Conservation (phyloP, 1,140 invertebrate species). For the Drosophila melanica region DNA sequence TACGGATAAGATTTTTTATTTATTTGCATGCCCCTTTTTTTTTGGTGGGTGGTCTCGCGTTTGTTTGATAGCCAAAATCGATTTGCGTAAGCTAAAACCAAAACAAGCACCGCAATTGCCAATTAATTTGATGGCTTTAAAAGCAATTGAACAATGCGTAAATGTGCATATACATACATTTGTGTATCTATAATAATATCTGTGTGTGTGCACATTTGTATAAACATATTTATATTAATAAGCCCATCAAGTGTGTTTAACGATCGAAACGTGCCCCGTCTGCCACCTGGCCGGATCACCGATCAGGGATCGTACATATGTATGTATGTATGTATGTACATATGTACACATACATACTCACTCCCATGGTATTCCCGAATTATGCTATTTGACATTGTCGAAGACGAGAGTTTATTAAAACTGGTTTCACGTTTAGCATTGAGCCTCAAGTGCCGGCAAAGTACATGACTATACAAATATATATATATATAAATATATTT, state of each 20-base stretch:
- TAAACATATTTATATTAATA: slow-evolving; percentile 30
- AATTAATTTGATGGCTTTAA: slow-evolving; percentile 12
- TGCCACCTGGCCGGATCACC: slow-evolving; percentile 2
- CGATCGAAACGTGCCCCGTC: slow-evolving; percentile 20
- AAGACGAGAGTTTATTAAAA: slow-evolving; percentile 36
- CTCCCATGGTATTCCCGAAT: slow-evolving; percentile 64
- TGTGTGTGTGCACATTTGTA: background rate
- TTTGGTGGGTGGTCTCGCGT: background rate
- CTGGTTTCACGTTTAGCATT: slow-evolving; percentile 66
- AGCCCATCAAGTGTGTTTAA: slow-evolving; percentile 14
- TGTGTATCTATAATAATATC: background rate
- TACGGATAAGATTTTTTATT: background rate
- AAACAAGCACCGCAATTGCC: slow-evolving; percentile 11
- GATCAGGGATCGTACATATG: slow-evolving; percentile 4
- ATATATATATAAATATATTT: slow-evolving; percentile 14
- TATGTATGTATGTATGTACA: background rate
- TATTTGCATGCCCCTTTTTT: background rate
- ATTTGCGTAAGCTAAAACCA: slow-evolving; percentile 2
- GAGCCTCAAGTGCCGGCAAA: slow-evolving; percentile 49
- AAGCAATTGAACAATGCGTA: slow-evolving; percentile 18
- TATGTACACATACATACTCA: background rate
- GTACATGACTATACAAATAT: slow-evolving; percentile 27
- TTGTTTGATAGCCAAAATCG: slow-evolving; percentile 1
- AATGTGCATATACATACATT: background rate
- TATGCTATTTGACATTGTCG: slow-evolving; percentile 23